Base-by-base conservation (phyloP, 2,888 invertebrate species). In the Melanotus villosus region DNA sequence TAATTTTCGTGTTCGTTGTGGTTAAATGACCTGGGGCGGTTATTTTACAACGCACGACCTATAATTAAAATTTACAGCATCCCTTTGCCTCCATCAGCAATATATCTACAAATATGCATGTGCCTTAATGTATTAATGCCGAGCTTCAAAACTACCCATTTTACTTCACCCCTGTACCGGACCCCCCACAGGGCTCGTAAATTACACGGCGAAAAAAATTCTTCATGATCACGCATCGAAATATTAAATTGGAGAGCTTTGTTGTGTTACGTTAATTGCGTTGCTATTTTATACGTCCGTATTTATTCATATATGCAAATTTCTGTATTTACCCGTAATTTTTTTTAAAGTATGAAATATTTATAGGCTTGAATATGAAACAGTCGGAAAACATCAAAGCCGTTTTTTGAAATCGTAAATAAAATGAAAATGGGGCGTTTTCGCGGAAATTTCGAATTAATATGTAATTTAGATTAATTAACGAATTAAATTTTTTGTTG, bases 21-120 rank as follows among this genome's bases (percentile, higher is more conserved):
- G 47, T 47, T 47, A 47, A 47, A 47, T 12, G 47, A 26, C 47
- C 47, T 23, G 47, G 23, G 47, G 47, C 47, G 23, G n/a, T 30
- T 21, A 41, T 41, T 57, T 57, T 57, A 41, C 41, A 14, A 16
- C 41, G 41, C 19, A 41, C 41, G 16, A 23, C 34, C 41, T 41
- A 41, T 41, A 57, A 57, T 47, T 47, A 47, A 41, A 57, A 57
- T 57, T 57, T 57, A 57, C 41, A 57, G 41, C 57, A 41, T 57
- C 57, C 57, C 23, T 41, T 41, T 12, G 26, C 41, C 26, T 57
- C 41, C 41, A 57, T 57, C 57, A n/a, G 47, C 9, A 47, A 41
- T 57, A 57, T 41, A 38, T 16, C 23, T 57, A 38, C 57, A 26
- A 57, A 57, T 57, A 41, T 57, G 38, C 23, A 57, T 57, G 26